These are phyloP conservation scores for Sebastes minor DNA, from an alignment of 2,797 vertebrate genomes.

Conservation along the genomic window DNA sequence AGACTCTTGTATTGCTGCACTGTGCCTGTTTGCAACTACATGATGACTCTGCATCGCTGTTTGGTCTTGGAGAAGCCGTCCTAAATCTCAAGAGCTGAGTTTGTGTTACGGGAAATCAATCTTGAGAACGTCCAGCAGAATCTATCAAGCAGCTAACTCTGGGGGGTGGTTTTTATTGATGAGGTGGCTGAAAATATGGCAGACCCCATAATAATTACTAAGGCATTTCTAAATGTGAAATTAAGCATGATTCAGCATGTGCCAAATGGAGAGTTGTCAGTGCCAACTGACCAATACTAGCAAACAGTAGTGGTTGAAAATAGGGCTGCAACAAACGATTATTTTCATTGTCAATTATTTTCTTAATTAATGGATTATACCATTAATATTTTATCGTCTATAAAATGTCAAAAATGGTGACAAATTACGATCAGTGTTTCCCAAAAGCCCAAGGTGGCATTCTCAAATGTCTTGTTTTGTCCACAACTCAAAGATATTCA, in stretches of 20 bases:
- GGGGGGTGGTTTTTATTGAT: neutral
- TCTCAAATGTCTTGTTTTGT: too few species aligned
- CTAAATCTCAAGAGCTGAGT: neutral
- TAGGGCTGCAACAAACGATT: neutral
- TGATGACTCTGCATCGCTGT: neutral
- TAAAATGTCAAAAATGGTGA: too few species aligned
- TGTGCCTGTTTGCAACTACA: neutral
- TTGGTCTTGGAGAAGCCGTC: neutral
- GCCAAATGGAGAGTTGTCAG: neutral
- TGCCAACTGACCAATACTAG: neutral
- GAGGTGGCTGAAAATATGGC: neutral
- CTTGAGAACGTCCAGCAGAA: neutral
- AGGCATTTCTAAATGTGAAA: neutral
- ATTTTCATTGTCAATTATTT: too few species aligned
- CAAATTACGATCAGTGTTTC: too few species aligned
- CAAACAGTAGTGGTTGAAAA: neutral
- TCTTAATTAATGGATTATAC: too few species aligned
- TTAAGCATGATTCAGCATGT: neutral
- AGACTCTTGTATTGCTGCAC: neutral
- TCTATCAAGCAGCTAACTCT: neutral
- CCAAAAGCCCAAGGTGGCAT: too few species aligned
- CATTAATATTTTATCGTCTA: too few species aligned
- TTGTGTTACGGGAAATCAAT: constrained; percentile 10
- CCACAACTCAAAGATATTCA: too few species aligned
- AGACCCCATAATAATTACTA: neutral